Conservation (phyloP, 2,888 invertebrate species). For the Noctua janthina region DNA sequence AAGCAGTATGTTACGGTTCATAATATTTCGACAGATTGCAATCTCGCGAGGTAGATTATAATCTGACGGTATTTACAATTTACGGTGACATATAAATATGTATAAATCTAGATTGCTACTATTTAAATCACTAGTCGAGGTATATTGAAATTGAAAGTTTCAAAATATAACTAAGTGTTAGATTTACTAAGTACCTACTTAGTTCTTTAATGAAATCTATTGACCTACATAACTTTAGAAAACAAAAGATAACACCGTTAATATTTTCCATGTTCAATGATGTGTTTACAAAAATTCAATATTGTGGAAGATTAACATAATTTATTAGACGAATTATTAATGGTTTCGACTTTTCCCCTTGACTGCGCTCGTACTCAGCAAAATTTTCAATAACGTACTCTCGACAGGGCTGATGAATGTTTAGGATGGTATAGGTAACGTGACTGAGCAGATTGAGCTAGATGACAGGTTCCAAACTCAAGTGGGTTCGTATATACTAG, state of each 20-base stretch:
- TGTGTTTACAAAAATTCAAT: slow-evolving; percentile 5
- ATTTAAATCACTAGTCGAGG: neutral
- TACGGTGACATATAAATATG: no score
- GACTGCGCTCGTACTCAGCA: slow-evolving; percentile 38
- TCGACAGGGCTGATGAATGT: slow-evolving; percentile 43
- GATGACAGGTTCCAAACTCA: slow-evolving; percentile 12
- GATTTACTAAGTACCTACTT: neutral
- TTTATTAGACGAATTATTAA: slow-evolving; percentile 32
- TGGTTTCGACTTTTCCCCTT: slow-evolving; percentile 30
- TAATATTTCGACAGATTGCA: no score
- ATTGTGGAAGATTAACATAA: slow-evolving; percentile 12
- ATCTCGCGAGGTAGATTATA: no score
- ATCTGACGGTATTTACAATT: no score
- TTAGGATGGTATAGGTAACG: slow-evolving; percentile 20
- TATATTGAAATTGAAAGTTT: neutral
- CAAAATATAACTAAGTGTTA: neutral
- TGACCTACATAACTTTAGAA: neutral
- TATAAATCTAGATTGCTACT: neutral
- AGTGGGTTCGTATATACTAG: neutral
- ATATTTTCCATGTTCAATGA: slow-evolving; percentile 7
- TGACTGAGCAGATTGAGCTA: slow-evolving; percentile 9
- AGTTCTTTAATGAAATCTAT: neutral
- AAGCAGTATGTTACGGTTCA: no score
- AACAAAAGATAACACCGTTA: neutral
- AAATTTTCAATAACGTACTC: slow-evolving; percentile 39